Evolutionary conservation across 2,797 vertebrate genomes (phyloP), one percentile per base, ranked within the genome.

Genomic region (Rousettus madagascariensis): DNA sequence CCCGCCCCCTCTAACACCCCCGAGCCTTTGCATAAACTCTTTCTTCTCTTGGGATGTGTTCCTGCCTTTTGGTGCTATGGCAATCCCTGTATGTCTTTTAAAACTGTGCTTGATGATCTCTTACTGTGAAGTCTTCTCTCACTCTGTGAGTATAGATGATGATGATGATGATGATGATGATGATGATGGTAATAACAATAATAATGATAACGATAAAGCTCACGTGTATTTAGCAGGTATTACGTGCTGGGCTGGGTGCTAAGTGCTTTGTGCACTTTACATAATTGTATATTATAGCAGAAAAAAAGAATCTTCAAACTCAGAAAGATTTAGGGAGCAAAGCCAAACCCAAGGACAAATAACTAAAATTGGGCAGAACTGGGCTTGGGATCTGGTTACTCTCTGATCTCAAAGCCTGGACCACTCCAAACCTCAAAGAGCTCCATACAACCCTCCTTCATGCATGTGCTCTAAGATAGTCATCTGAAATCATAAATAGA

Each of bases 391-490:
- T 3, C 24, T 26, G 8, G 3, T 51, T 51, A 92, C 74, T 12
- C 4, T 33, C 49, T 90, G 53, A 71, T 4, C 11, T 33, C 49
- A 22, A 51, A 65, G 5, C 26, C 33, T 38, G 24, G n/a, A 7
- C 28, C 3, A 7, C 4, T 22, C 15, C 4, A 3, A 51, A 16
- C 2, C 8, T 49, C 38, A 30, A 2, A 49, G 78, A 51, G 36
- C 2, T 6, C 17, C 24, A 11, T 30, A 28, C 33, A 59, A 30
- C 5, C 1, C 3, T 49, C 6, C 9, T 59, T 66, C 20, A 5
- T 3, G 3, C 13, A 26, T 0, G 4, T 46, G 8, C 20, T 5
- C 17, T 22, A 30, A 2, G 0, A 4, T 3, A 6, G 41, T 10
- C 26, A 28, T 55, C 61, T 66, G n/a, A 26, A 24, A n/a, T n/a